Evolutionary conservation across 2,797 vertebrate species (phyloP), one percentile per base, ranked within the genome.

Genomic region (Oreochromis grahami): DNA sequence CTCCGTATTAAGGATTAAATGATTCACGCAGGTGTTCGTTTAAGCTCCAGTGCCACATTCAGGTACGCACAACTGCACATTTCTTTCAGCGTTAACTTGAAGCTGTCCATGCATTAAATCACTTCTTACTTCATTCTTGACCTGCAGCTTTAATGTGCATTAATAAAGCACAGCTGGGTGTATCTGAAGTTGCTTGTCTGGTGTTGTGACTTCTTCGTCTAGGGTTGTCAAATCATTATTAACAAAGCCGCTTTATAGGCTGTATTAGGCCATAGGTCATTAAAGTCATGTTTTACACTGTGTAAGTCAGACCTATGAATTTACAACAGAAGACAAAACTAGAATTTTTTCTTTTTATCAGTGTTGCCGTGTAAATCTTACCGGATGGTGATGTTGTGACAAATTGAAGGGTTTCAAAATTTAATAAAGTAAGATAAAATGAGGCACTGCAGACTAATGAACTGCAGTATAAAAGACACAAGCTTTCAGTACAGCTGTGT

Each of bases 61-160:
- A 86, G 19, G n/a, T 32, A 38, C 9, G 21, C 82, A 63, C 17
- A 56, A 52, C 74, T 86, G 78, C 87, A 83, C 86, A 80, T 89
- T 79, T 85, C 79, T 87, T 84, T 89, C 85, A 89, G 74, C 58
- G 12, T 36, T 41, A 38, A 68, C 70, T 32, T 43, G 53, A 48
- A 55, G 76, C 24, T 78, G 29, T 38, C 48, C n/a, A 53, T 74
- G 74, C 68, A 63, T 78, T 84, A 87, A 89, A 87, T 87, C 74
- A 74, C 38, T 41, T 6, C 36, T 70, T 43, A 26, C 21, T 74
- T 74, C 26, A 74, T 74, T 74, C 26, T 74, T 74, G 36, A 48
- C 51, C 21, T 76, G 63, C 77, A 32, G 7, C 5, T 21, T 50
- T 74, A 74, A 74, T 74, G 70, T 50, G 26, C 70, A 50, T 50